Conservation (phyloP, 1,140 invertebrate species). For the Tyrophagus putrescentiae region DNA sequence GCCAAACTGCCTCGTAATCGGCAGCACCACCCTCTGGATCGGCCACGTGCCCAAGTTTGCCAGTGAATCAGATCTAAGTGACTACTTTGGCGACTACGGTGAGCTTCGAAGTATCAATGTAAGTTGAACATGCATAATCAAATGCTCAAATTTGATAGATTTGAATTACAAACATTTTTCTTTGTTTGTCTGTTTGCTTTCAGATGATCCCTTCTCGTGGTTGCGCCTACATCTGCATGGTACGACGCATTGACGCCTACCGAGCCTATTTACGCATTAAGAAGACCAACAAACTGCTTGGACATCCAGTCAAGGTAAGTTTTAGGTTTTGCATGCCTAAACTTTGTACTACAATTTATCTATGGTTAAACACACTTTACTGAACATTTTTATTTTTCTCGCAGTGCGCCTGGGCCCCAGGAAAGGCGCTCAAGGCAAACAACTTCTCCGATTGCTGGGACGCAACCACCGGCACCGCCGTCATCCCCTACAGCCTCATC, state of each 20-base stretch:
- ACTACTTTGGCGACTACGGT: slow-evolving; percentile 78
- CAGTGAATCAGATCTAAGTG: slow-evolving; percentile 76
- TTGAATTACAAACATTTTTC: too few species aligned
- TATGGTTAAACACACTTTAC: too few species aligned
- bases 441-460: slow-evolving; percentile 96
- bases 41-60: slow-evolving; percentile 88
- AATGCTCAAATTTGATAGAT: background rate
- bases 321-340: too few species aligned
- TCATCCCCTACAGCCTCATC: slow-evolving; percentile 72
- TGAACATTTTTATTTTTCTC: too few species aligned
- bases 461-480: slow-evolving; percentile 76
- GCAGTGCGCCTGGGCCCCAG: slow-evolving; percentile 95
- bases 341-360: too few species aligned
- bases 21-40: slow-evolving; percentile 93
- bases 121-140: slow-evolving; percentile 30
- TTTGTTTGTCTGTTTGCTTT: slow-evolving; percentile 1
- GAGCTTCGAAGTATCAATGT: slow-evolving; percentile 76
- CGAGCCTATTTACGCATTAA: slow-evolving; percentile 56
- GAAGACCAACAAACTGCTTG: slow-evolving; percentile 6
- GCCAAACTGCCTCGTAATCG: slow-evolving; percentile 45
- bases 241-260: slow-evolving; percentile 72
- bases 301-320: too few species aligned
- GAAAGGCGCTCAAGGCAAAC: slow-evolving; percentile 89
- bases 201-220: slow-evolving; percentile 77
- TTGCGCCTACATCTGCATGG: slow-evolving; percentile 94